Conservation (phyloP, 2,888 invertebrate genomes). For the Adela reaumurella region DNA sequence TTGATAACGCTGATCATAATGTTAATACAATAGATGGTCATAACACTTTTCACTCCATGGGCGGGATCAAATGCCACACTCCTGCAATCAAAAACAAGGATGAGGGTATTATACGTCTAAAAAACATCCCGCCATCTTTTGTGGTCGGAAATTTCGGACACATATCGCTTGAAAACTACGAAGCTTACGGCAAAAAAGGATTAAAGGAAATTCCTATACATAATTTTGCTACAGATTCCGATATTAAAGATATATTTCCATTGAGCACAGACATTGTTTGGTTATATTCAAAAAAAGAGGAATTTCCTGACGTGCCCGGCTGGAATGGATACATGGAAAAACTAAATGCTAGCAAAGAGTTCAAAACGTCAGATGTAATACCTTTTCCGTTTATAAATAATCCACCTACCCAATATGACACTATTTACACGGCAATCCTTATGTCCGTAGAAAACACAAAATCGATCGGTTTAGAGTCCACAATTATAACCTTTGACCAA, state of each 20-base stretch:
- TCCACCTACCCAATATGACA: conserved; percentile 8
- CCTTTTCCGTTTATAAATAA: conserved; percentile 9
- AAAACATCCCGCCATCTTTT: conserved; percentile 4
- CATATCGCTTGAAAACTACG: too few species aligned
- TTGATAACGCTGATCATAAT: background rate
- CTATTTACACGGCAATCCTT: conserved; percentile 5
- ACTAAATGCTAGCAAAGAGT: conserved; percentile 8
- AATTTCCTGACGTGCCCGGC: conserved; percentile 7
- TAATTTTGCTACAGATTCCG: background rate
- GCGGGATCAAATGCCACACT: conserved; percentile 1
- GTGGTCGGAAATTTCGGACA: too few species aligned
- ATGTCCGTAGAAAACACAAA: conserved; percentile 7
- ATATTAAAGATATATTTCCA: conserved; percentile 6
- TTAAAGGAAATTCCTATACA: too few species aligned
- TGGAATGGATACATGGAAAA: conserved; percentile 11
- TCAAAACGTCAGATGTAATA: conserved; percentile 5
- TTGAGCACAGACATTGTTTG: conserved; percentile 9
- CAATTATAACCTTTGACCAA: conserved; percentile 7
- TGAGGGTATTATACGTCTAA: conserved; percentile 7
- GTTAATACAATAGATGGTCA: conserved; percentile 2
- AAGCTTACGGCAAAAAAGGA: too few species aligned
- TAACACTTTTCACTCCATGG: conserved; percentile 2
- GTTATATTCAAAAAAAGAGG: conserved; percentile 11
- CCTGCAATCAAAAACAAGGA: background rate
- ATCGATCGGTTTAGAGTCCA: conserved; percentile 4